These are phyloP conservation scores for Felis catus DNA, from an alignment of 2,113 vertebrate species.

Conservation along the genomic window DNA sequence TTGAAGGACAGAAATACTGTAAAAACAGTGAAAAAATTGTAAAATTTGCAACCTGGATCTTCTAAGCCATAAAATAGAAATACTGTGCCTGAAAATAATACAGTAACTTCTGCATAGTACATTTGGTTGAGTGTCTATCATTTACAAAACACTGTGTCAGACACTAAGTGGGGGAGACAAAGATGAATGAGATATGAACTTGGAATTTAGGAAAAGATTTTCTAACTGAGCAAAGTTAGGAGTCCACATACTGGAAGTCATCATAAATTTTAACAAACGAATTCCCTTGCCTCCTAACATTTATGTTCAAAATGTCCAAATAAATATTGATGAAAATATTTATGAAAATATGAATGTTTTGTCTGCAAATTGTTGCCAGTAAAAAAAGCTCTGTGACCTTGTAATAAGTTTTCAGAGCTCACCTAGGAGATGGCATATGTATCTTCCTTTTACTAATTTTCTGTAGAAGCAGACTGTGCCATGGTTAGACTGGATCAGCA, in stretches of 20 bases:
- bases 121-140: background rate
- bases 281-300: background rate
- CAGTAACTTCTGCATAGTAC: background rate
- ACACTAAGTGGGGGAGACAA: background rate
- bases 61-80: background rate
- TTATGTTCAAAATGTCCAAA: slow-evolving; percentile 1
- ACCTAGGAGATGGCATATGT: background rate
- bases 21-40: background rate
- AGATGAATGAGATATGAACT: background rate
- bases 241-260: background rate
- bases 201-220: background rate
- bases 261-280: background rate
- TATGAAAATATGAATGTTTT: background rate
- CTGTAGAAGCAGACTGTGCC: background rate
- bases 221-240: background rate
- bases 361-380: background rate
- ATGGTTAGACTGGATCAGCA: background rate
- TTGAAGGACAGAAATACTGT: background rate
- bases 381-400: background rate
- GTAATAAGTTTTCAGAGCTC: background rate
- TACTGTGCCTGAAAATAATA: background rate
- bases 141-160: background rate
- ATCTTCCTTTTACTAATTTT: background rate
- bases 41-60: background rate
- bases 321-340: slow-evolving; percentile 32